A percentile compares a stretch with the other conserved stretches of the same genome.
Evolutionary conservation across 1,140 invertebrate species (phyloP).

Genomic region (Psilanteris sp.): DNA sequence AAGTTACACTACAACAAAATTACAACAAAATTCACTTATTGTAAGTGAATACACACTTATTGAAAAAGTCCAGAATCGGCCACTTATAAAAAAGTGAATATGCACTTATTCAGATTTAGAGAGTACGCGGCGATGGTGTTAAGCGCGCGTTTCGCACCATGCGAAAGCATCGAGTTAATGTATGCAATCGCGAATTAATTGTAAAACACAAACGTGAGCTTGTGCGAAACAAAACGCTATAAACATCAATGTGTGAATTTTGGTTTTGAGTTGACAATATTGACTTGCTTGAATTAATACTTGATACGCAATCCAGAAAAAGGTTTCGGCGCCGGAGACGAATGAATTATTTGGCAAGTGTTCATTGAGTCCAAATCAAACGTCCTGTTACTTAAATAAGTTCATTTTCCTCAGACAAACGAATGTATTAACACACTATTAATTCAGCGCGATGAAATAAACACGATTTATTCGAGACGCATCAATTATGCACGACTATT

Average conservation of each 20-base stretch:
- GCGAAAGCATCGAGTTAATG: too few species aligned
- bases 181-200: too few species aligned
- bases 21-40: too few species aligned
- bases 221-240: too few species aligned
- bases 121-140: too few species aligned
- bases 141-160: too few species aligned
- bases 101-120: too few species aligned
- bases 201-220: too few species aligned
- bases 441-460: conserved; percentile 52
- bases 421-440: conserved; percentile 58
- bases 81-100: too few species aligned
- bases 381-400: conserved; percentile 60
- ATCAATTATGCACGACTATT: conserved; percentile 32
- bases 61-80: too few species aligned
- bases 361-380: conserved; percentile 61
- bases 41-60: too few species aligned
- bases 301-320: conserved; percentile 58
- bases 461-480: conserved; percentile 45
- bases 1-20: too few species aligned
- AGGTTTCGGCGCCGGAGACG: conserved; percentile 53
- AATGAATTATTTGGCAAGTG: conserved; percentile 50
- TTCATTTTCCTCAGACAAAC: conserved; percentile 49
- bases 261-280: conserved; percentile 59
- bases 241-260: conserved; percentile 35
- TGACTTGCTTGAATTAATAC: conserved; percentile 55